phyloP scores from a whole-genome alignment of 2,113 vertebrate genomes.

The Hemiprocne comata region DNA sequence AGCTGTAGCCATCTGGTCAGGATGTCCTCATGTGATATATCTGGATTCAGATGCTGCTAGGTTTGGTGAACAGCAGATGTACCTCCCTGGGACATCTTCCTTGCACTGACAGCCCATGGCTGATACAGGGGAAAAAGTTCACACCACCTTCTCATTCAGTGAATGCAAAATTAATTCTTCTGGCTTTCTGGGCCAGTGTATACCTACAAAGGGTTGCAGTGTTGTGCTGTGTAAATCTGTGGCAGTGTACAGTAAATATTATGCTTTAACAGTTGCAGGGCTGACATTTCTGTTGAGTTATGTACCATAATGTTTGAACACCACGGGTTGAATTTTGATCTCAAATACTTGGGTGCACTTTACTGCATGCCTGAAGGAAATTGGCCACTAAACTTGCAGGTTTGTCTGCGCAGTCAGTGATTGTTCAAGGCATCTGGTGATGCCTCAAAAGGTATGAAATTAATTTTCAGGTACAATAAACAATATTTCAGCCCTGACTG shows the following conservation, averaged over 20 bases:
- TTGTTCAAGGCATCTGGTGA: conserved; percentile 15
- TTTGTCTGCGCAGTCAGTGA: conserved; percentile 8
- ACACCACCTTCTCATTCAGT: not conserved
- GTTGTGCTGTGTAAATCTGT: not conserved
- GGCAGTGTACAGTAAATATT: conserved; percentile 45
- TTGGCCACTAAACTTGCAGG: conserved; percentile 29
- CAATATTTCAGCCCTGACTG: conserved; percentile 55
- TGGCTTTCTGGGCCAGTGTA: not conserved
- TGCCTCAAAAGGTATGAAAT: conserved; percentile 59
- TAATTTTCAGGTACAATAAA: conserved; percentile 71
- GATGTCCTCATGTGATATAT: accelerated
- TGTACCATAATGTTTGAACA: conserved; percentile 24
- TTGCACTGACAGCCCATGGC: not conserved
- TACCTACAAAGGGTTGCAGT: not conserved
- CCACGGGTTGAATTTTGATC: conserved; percentile 15
- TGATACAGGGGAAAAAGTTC: not conserved
- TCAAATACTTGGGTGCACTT: conserved; percentile 22
- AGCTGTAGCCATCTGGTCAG: not conserved
- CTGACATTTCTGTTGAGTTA: conserved; percentile 51
- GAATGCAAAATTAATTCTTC: conserved; percentile 1
- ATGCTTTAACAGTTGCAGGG: not conserved
- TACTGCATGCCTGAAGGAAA: conserved; percentile 11
- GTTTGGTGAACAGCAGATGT: not conserved
- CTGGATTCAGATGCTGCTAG: not conserved
- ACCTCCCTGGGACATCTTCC: not conserved